phyloP scores from a whole-genome alignment of 37 sponge, comb jelly and placozoan species.

The Chondrosia reniformis region DNA sequence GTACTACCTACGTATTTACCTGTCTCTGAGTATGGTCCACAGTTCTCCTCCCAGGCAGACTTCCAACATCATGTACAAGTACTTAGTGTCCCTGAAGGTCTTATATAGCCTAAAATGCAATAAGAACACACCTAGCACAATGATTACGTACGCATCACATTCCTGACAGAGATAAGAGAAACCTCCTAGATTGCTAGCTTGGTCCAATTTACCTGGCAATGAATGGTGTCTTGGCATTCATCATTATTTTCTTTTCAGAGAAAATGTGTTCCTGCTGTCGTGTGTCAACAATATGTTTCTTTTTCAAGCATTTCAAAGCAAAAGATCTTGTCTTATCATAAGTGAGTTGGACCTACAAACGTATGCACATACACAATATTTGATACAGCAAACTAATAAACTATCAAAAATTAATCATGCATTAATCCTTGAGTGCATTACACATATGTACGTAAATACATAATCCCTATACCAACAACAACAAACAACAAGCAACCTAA shows the following conservation, averaged over 20 bases:
- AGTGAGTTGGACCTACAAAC: slow-evolving; percentile 55
- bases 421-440: neutral
- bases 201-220: slow-evolving; percentile 69
- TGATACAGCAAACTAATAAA: neutral
- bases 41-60: slow-evolving; percentile 97
- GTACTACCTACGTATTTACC: slow-evolving; percentile 7
- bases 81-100: slow-evolving; percentile 85
- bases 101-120: slow-evolving; percentile 77
- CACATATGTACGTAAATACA: neutral
- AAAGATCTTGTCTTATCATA: slow-evolving; percentile 66
- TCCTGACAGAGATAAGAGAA: neutral
- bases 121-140: neutral
- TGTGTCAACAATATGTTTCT: slow-evolving; percentile 97
- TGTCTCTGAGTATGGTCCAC: slow-evolving; percentile 97
- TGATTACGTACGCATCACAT: slow-evolving; percentile 9
- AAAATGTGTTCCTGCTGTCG: slow-evolving; percentile 98
- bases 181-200: neutral
- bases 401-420: neutral
- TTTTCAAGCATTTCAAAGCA: slow-evolving; percentile 94
- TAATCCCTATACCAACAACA: neutral
- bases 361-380: neutral
- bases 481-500: neutral
- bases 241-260: slow-evolving; percentile 92
- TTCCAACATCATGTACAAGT: slow-evolving; percentile 97
- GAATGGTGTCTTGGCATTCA: slow-evolving; percentile 83